Percentiles rank a stretch among this genome's conserved stretches.
These are phyloP conservation scores for Epizoanthus rinbou DNA, from an alignment of 92 coral and sea anemone genomes.

Conservation along the genomic window DNA sequence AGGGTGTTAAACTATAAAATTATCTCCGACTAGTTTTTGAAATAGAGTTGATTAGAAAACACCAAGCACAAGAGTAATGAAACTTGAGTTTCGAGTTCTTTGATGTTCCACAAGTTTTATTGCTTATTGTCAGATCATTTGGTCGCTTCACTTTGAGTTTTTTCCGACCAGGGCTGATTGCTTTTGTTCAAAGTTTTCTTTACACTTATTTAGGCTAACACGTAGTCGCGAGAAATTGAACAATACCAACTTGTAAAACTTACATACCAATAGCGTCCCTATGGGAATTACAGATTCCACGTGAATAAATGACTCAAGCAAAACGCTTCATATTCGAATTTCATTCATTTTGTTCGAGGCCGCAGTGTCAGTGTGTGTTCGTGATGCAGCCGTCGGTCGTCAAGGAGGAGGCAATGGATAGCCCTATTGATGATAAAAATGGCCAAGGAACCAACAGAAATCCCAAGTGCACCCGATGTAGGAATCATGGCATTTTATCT, in stretches of 20 bases:
- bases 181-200: slow-evolving; percentile 33
- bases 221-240: slow-evolving; percentile 54
- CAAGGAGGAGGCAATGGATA: slow-evolving; percentile 67
- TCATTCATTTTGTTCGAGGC: slow-evolving; percentile 40
- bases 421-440: slow-evolving; percentile 49
- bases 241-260: slow-evolving; percentile 66
- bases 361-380: background rate
- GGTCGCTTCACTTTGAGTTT: slow-evolving; percentile 38
- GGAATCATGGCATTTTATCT: slow-evolving; percentile 93
- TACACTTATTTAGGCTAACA: slow-evolving; percentile 29
- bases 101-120: slow-evolving; percentile 1
- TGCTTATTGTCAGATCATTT: slow-evolving; percentile 26
- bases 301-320: slow-evolving; percentile 45
- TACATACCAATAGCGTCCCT: slow-evolving; percentile 50
- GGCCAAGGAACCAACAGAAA: slow-evolving; percentile 64
- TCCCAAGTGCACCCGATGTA: slow-evolving; percentile 93
- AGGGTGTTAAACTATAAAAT: background rate
- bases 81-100: background rate
- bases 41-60: background rate
- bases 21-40: background rate
- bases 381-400: slow-evolving; percentile 29
- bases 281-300: slow-evolving; percentile 56
- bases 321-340: slow-evolving; percentile 38
- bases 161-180: slow-evolving; percentile 29
- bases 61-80: background rate